Percentiles rank a stretch among this genome's conserved stretches.
phyloP scores from a whole-genome alignment of 2,113 vertebrate species.

The Xyrauchen texanus region DNA sequence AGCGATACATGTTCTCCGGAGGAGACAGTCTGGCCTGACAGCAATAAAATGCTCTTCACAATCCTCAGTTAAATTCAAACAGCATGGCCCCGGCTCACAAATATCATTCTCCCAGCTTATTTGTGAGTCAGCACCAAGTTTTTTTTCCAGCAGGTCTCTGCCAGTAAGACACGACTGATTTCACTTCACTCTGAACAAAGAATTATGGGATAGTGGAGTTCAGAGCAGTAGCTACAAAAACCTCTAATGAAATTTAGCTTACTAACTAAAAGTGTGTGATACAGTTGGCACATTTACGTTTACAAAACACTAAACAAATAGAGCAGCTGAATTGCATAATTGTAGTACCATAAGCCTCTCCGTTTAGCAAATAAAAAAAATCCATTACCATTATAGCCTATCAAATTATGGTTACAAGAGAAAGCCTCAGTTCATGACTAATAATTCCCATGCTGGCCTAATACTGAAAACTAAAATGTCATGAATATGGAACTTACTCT shows the following conservation, averaged over 20 bases:
- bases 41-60: constrained; percentile 33
- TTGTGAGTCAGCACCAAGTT: constrained; percentile 43
- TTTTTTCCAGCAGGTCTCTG: background rate
- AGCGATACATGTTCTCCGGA: constrained; percentile 29
- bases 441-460: constrained; percentile 13
- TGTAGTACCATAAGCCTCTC: background rate
- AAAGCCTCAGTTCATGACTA: background rate
- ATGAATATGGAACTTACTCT: constrained; percentile 14
- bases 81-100: constrained; percentile 25
- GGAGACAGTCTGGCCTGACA: constrained; percentile 19
- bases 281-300: constrained; percentile 11
- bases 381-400: constrained; percentile 26
- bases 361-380: background rate
- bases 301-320: background rate
- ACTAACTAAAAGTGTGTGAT: background rate
- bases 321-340: constrained; percentile 6
- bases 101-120: constrained; percentile 27
- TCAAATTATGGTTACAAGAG: constrained; percentile 29
- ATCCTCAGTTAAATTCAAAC: constrained; percentile 30
- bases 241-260: background rate
- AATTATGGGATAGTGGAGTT: background rate
- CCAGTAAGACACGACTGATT: background rate
- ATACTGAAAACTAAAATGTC: background rate
- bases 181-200: background rate
- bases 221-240: background rate